Evolutionary conservation across 2,113 vertebrate species (phyloP).

Genomic region (Poeciliopsis retropinna): DNA sequence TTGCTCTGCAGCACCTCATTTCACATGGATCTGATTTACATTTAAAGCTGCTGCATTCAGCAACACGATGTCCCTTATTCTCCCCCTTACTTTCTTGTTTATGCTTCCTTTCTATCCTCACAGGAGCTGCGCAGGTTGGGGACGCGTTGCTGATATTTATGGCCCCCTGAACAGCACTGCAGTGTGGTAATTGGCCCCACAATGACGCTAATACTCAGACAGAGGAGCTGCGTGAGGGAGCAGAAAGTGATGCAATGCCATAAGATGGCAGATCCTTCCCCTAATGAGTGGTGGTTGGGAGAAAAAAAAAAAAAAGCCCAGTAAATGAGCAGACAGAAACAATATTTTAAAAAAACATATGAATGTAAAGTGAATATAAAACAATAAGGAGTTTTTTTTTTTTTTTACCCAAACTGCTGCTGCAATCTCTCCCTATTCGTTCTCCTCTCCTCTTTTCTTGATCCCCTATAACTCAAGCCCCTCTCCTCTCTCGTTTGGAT

Average conservation of each 20-base stretch:
- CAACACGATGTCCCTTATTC: constrained; percentile 29
- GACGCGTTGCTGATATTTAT: constrained; percentile 53
- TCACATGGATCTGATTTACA: constrained; percentile 3
- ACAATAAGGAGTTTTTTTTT: constrained; percentile 29
- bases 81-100: constrained; percentile 8
- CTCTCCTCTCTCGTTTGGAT: constrained; percentile 55
- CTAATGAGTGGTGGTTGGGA: constrained; percentile 36
- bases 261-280: constrained; percentile 37
- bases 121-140: constrained; percentile 48
- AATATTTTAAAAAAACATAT: constrained; percentile 23
- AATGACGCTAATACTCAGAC: constrained; percentile 41
- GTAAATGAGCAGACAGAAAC: constrained; percentile 35
- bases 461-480: constrained; percentile 42
- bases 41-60: constrained; percentile 18
- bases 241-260: constrained; percentile 43
- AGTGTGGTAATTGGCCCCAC: constrained; percentile 56
- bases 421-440: constrained; percentile 30
- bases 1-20: background rate
- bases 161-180: constrained; percentile 39
- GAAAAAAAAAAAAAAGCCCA: constrained; percentile 13
- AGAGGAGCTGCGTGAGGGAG: constrained; percentile 26
- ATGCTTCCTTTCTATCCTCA: constrained; percentile 14
- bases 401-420: constrained; percentile 21
- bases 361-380: constrained; percentile 32
- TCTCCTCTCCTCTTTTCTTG: constrained; percentile 38